A percentile compares a stretch with the other conserved stretches of the same genome.
These are phyloP conservation scores for Psix sp. DNA, from an alignment of 1,140 invertebrate species.

Conservation along the genomic window DNA sequence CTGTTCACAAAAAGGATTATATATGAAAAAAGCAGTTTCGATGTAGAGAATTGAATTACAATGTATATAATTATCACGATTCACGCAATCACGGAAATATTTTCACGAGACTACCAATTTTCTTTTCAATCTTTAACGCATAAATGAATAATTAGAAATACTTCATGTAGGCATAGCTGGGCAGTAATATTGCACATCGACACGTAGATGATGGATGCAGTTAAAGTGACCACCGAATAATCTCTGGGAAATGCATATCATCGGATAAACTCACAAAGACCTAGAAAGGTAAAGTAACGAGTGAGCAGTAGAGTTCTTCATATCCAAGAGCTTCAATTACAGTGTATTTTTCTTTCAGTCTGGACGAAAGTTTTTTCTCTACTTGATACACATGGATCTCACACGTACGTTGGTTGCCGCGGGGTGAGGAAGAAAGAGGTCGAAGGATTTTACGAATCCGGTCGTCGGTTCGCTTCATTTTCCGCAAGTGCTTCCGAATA, in stretches of 20 bases:
- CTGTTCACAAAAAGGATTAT: no score
- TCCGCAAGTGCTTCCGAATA: conserved; percentile 72
- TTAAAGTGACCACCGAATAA: conserved; percentile 32
- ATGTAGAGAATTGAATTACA: no score
- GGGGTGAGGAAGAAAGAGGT: conserved; percentile 31
- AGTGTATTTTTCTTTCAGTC: conserved; percentile 55
- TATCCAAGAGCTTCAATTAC: conserved; percentile 47
- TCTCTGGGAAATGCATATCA: conserved; percentile 32
- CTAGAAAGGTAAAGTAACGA: conserved; percentile 26
- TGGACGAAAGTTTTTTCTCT: conserved; percentile 49
- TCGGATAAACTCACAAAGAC: conserved; percentile 27
- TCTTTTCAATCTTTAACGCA: no score
- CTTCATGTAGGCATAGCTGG: no score
- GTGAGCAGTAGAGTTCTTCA: conserved; percentile 38
- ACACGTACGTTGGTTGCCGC: conserved; percentile 8
- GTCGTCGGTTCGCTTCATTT: conserved; percentile 69
- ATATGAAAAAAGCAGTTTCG: no score
- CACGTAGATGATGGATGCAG: conserved; percentile 12
- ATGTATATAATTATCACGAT: no score
- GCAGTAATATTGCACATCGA: conserved; percentile 13
- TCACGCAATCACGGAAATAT: no score
- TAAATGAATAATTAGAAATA: no score
- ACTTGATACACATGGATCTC: conserved; percentile 34
- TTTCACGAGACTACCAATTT: no score
- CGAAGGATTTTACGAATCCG: conserved; percentile 60